phyloP scores from a whole-genome alignment of 2,888 invertebrate species.

The Lypha dubia region DNA sequence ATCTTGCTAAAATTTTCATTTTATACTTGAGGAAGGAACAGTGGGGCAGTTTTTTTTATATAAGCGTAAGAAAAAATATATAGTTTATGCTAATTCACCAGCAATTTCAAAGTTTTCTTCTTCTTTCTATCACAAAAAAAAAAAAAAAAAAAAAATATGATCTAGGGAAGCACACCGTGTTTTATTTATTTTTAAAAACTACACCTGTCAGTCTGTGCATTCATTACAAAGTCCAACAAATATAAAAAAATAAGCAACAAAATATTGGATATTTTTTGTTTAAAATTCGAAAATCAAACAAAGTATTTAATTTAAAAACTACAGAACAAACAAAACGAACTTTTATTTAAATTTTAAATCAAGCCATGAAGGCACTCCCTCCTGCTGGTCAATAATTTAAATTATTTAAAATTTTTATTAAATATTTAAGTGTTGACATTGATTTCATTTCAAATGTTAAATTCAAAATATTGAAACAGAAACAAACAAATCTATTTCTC shows the following conservation, averaged over 20 bases:
- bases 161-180: too few species aligned
- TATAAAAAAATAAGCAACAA: neutral
- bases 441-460: conserved; percentile 58
- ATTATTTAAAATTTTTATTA: conserved; percentile 50
- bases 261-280: neutral
- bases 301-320: neutral
- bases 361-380: conserved; percentile 31
- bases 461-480: conserved; percentile 16
- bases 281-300: neutral
- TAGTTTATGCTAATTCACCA: too few species aligned
- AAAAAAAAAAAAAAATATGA: neutral
- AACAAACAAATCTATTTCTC: conserved; percentile 33
- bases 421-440: conserved; percentile 64
- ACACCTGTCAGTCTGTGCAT: neutral
- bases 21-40: too few species aligned
- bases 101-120: too few species aligned
- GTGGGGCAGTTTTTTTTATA: too few species aligned
- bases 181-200: too few species aligned
- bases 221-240: neutral
- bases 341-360: neutral
- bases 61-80: too few species aligned
- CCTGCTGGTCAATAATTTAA: conserved; percentile 59
- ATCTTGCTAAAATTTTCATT: too few species aligned
- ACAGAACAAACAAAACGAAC: conserved; percentile 14
- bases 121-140: too few species aligned